phyloP scores from a whole-genome alignment of 2,113 vertebrate species.

The Miniopterus natalensis region DNA sequence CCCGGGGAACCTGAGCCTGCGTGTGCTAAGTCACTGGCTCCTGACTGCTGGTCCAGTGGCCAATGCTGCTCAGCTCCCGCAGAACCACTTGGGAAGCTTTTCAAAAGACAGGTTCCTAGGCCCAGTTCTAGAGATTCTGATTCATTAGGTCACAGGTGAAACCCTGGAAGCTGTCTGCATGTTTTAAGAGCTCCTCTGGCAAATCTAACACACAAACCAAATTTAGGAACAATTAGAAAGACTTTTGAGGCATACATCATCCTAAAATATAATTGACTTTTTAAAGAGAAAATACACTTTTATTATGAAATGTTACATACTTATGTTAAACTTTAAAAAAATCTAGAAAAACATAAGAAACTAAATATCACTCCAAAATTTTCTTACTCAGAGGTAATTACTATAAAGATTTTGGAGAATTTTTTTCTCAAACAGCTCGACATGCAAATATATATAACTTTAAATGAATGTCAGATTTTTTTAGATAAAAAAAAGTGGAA shows the following conservation, averaged over 20 bases:
- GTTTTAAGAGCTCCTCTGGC: neutral
- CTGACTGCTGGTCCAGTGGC: neutral
- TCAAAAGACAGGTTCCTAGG: neutral
- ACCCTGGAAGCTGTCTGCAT: neutral
- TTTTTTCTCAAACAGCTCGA: neutral
- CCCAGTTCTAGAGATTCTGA: neutral
- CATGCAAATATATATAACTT: neutral
- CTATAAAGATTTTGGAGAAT: neutral
- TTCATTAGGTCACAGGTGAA: neutral
- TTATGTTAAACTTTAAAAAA: conserved; percentile 46
- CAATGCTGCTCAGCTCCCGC: neutral
- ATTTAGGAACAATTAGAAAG: neutral
- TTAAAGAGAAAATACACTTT: conserved; percentile 26
- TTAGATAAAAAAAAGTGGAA: neutral
- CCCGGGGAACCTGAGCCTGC: neutral
- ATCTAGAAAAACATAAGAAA: neutral
- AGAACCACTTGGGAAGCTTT: neutral
- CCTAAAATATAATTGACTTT: conserved; percentile 21
- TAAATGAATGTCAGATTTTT: neutral
- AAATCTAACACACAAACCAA: neutral
- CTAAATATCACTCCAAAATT: neutral
- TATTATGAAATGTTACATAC: conserved; percentile 19
- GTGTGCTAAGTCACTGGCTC: neutral
- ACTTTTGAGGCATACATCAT: neutral
- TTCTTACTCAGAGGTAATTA: neutral